Evolutionary conservation across 1,140 invertebrate species (phyloP).

Genomic region (Ladona fulva): DNA sequence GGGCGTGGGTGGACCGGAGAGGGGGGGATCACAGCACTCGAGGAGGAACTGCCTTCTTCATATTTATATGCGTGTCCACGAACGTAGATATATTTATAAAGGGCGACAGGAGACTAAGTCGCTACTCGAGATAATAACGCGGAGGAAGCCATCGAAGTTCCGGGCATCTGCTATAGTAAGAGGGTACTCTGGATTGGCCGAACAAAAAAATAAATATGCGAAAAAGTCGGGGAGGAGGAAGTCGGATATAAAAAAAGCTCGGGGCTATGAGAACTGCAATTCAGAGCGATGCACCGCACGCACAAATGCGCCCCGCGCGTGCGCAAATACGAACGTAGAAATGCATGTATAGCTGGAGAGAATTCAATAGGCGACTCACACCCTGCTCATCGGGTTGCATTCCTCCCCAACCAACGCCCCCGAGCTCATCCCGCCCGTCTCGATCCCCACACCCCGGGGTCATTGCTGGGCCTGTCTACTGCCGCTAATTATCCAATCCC

Average conservation of each 20-base stretch:
- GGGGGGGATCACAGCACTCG: not conserved
- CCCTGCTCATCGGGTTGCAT: not conserved
- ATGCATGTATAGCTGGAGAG: not conserved
- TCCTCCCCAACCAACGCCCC: not conserved
- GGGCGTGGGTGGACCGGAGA: not conserved
- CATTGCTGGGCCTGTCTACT: not conserved
- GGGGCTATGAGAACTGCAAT: not conserved
- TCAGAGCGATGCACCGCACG: not conserved
- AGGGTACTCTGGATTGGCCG: not conserved
- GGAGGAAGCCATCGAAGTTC: not conserved
- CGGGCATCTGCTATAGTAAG: not conserved
- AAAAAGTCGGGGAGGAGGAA: not conserved
- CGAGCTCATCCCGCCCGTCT: not conserved
- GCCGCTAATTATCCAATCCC: conserved; percentile 7
- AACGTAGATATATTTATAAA: no score
- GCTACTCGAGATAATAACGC: not conserved
- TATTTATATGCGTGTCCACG: no score
- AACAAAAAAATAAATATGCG: not conserved
- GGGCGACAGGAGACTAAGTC: no score
- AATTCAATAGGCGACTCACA: not conserved
- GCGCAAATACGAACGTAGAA: not conserved
- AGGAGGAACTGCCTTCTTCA: no score
- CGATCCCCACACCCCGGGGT: not conserved
- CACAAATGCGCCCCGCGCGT: not conserved
- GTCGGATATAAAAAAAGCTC: not conserved